Evolutionary conservation across 2,888 invertebrate species (phyloP), one percentile per base, ranked within the genome.

Genomic region (Scrobipalpa costella): DNA sequence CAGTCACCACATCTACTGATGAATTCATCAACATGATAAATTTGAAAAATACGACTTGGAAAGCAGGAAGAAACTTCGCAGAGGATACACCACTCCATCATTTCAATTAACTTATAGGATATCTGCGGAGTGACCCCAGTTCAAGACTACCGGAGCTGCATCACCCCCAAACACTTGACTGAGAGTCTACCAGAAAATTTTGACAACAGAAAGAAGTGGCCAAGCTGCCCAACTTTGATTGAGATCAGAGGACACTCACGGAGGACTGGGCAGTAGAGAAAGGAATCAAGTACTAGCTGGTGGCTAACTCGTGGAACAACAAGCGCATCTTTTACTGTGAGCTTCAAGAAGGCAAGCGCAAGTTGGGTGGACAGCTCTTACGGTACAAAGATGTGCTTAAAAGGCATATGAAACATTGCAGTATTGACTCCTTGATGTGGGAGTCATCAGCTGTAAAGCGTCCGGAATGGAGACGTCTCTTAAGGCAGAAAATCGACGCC

Each of bases 271-370:
- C 97, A 33, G 93, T 92, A 0, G 94, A 95, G 64, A 89, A 93
- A 44, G 92, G 92, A 5, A 92, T 92, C 1, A 94, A 94, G 7
- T 97, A 96, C 80, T 97, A 97, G 97, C 88, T 96, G 9, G 92
- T 95, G 67, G 96, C 95, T 62, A 97, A 97, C 86, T 96, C 96
- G 0, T 97, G 97, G 97, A 96, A 96, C 83, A 89, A 91, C 0
- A n/a, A n/a, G n/a, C n/a, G n/a, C n/a, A n/a, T n/a, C n/a, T n/a
- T n/a, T n/a, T n/a, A n/a, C n/a, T n/a, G n/a, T n/a, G n/a, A n/a
- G n/a, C n/a, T n/a, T n/a, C n/a, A n/a, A n/a, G n/a, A n/a, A n/a
- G n/a, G n/a, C n/a, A n/a, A n/a, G n/a, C n/a, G n/a, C n/a, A n/a
- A n/a, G n/a, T n/a, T n/a, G n/a, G n/a, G n/a, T n/a, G n/a, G n/a